Conservation (phyloP, 2,797 vertebrate genomes). For the Mionectes olivaceus region DNA sequence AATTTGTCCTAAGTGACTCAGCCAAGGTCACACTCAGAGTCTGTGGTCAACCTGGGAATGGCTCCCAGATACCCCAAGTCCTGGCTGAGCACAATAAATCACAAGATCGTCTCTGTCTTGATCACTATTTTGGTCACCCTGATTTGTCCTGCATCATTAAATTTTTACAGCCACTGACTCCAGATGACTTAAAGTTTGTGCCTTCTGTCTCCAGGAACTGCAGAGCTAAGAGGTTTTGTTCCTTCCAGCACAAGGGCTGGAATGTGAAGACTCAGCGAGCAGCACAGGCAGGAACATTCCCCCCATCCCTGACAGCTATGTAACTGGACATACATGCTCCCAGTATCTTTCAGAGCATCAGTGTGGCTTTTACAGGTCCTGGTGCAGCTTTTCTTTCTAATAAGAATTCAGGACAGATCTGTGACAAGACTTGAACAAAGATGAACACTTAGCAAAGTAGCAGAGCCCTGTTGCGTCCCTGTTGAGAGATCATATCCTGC, state of each 20-base stretch:
- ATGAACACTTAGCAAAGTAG: neutral
- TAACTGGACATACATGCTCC: neutral
- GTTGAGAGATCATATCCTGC: neutral
- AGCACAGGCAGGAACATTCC: neutral
- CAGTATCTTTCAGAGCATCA: neutral
- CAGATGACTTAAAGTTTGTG: conserved; percentile 46
- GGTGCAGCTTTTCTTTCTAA: neutral
- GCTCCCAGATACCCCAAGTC: neutral
- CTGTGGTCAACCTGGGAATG: neutral
- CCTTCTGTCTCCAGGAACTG: conserved; percentile 42
- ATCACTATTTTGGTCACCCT: conserved; percentile 7
- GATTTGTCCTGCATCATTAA: conserved; percentile 61
- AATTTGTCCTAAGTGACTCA: neutral
- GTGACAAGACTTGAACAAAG: neutral
- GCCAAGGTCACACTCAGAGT: neutral
- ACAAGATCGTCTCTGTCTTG: neutral
- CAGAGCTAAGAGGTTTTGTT: conserved; percentile 58
- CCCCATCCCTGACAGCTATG: neutral
- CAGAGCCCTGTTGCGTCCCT: neutral
- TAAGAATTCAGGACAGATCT: neutral
- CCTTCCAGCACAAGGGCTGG: conserved; percentile 11
- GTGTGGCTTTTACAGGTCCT: neutral
- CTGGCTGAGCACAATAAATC: neutral
- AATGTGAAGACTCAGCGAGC: conserved; percentile 59
- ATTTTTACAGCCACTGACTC: conserved; percentile 41